Base-by-base conservation (phyloP, 2,113 vertebrate species). In the Eulemur rufifrons region DNA sequence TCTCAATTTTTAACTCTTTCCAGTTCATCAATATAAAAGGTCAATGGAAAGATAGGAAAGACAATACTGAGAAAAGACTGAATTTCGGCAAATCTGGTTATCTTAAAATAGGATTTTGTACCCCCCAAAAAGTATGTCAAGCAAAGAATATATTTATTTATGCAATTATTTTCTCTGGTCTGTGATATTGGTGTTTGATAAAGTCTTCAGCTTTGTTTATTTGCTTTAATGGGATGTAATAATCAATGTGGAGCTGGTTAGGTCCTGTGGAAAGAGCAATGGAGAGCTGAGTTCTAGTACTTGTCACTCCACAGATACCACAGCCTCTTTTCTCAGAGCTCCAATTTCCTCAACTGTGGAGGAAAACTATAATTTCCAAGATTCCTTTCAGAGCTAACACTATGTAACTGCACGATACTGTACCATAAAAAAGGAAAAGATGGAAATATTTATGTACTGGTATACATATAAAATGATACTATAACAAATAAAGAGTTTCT, bases 401-500 rank as follows among this genome's bases (percentile, higher is more conserved):
- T 69, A 61, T 4, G 73, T 71, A 76, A 59, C 32, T 80, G 5
- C 15, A 69, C 5, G 42, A 50, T 37, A 80, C 25, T 32, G 2
- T 45, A n/a, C 59, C 52, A 83, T 45, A 42, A 71, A 68, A 78
- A 61, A 88, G 4, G 32, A 5, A 20, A 32, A 59, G 9, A 73
- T 5, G 6, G 29, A 91, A 88, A 86, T 88, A 93, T 23, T 69
- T 84, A 88, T 20, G 8, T 23, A 66, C n/a, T 68, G 6, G 59
- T 69, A 39, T 56, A 86, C 34, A 59, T 34, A 61, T 81, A 69
- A 82, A 89, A 59, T 47, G 14, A 73, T 71, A 92, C 39, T 78
- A 71, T 15, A 87, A 45, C 25, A 94, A 88, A 85, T 64, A 77
- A 91, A 74, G 52, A 34, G 25, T 81, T 94, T 59, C 52, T 93